Conservation (phyloP, 1,140 invertebrate genomes). For the Drosophila paulistorum region DNA sequence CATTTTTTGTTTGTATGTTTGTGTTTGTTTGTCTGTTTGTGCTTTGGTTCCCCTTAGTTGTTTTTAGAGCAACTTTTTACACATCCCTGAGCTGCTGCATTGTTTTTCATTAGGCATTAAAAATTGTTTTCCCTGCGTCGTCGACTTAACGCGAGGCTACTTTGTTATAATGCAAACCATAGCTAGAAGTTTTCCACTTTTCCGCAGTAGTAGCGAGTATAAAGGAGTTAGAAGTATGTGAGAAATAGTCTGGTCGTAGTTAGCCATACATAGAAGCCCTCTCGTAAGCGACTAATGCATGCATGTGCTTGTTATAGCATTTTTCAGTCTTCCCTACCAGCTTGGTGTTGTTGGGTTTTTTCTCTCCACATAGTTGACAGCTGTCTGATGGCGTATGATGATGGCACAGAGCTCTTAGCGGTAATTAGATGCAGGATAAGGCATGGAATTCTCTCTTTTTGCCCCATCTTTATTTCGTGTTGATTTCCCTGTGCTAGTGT, state of each 20-base stretch:
- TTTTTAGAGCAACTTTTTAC: conserved; percentile 37
- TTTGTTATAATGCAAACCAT: conserved; percentile 48
- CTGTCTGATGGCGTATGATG: conserved; percentile 38
- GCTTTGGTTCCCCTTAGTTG: conserved; percentile 22
- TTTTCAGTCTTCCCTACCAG: neutral
- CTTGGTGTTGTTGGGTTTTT: neutral
- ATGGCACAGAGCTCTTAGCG: conserved; percentile 50
- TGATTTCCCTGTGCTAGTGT: conserved; percentile 5
- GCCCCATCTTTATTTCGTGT: conserved; percentile 21
- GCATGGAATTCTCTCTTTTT: conserved; percentile 36
- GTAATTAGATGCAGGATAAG: conserved; percentile 64
- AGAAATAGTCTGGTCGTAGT: neutral
- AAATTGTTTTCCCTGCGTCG: conserved; percentile 65
- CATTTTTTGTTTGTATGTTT: conserved; percentile 23
- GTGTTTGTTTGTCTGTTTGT: neutral
- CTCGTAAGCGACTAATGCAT: conserved; percentile 24
- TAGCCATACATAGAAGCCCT: no score
- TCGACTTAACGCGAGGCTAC: conserved; percentile 59
- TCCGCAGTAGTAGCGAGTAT: neutral
- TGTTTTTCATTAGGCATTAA: conserved; percentile 67
- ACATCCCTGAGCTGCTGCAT: conserved; percentile 41
- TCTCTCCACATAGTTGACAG: conserved; percentile 14
- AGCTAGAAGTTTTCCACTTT: conserved; percentile 19
- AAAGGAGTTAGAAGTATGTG: neutral
- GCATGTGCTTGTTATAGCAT: conserved; percentile 26